phyloP scores from a whole-genome alignment of 2,113 vertebrate genomes.

The Sinocyclocheilus rhinocerous region DNA sequence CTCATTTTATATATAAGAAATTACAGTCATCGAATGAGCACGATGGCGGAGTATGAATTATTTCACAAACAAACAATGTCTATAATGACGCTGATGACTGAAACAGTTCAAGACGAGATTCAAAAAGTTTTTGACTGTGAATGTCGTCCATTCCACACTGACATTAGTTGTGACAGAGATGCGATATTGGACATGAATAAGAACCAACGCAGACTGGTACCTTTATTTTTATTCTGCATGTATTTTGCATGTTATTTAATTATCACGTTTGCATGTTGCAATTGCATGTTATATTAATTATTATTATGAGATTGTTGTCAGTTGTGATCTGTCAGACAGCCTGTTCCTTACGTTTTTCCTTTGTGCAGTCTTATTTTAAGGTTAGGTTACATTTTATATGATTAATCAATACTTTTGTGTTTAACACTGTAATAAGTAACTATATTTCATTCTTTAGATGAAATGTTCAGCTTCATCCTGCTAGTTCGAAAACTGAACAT shows the following conservation, averaged over 20 bases:
- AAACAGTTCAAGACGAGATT: slow-evolving; percentile 38
- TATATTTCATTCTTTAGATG: no score
- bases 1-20: neutral
- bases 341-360: neutral
- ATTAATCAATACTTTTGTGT: neutral
- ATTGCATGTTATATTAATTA: neutral
- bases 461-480: no score
- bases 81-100: slow-evolving; percentile 64
- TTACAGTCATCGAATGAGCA: neutral
- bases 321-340: neutral
- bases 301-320: neutral
- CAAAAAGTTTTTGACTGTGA: slow-evolving; percentile 24
- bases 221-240: neutral
- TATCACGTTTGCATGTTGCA: no score
- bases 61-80: slow-evolving; percentile 60
- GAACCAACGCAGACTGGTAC: slow-evolving; percentile 18
- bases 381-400: neutral
- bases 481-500: no score
- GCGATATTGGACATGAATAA: neutral
- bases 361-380: neutral
- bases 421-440: no score
- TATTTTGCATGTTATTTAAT: neutral
- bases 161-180: neutral
- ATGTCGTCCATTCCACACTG: neutral
- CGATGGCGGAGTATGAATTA: slow-evolving; percentile 49